Evolutionary conservation across 53 echinoderm and acorn worm genomes (phyloP).

Genomic region (Glandiceps talaboti): DNA sequence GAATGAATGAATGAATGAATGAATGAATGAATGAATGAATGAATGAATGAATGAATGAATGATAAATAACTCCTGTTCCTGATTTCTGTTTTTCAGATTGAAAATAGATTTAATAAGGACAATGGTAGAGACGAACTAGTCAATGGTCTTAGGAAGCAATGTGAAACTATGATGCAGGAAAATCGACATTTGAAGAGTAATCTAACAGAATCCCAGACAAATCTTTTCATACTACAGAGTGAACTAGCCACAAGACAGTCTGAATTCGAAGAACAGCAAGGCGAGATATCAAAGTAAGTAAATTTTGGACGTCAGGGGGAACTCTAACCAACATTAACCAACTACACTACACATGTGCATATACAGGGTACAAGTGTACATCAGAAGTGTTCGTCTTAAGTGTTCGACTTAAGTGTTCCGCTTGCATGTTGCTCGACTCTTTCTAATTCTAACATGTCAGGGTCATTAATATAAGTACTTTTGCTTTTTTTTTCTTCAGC

Average conservation of each 20-base stretch:
- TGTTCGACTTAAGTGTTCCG: too few species aligned
- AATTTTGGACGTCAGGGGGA: background rate
- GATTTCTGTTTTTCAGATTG: constrained; percentile 34
- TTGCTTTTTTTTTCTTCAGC: constrained; percentile 1
- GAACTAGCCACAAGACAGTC: constrained; percentile 67
- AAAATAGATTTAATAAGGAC: constrained; percentile 45
- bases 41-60: too few species aligned
- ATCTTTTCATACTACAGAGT: constrained; percentile 52
- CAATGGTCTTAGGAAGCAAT: constrained; percentile 44
- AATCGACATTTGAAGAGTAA: constrained; percentile 59
- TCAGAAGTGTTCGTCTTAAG: too few species aligned
- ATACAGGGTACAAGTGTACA: too few species aligned
- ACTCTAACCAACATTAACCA: too few species aligned
- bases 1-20: too few species aligned
- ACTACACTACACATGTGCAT: too few species aligned
- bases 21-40: too few species aligned
- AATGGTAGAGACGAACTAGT: constrained; percentile 56
- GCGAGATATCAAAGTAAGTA: constrained; percentile 33
- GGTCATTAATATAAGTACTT: too few species aligned
- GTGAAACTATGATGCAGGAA: constrained; percentile 63
- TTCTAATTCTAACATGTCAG: too few species aligned
- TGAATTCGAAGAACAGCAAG: constrained; percentile 80
- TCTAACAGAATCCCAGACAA: constrained; percentile 81
- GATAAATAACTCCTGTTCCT: too few species aligned
- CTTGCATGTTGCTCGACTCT: too few species aligned